Conservation (phyloP, 2,113 vertebrate species). For the Pelusios castaneus region DNA sequence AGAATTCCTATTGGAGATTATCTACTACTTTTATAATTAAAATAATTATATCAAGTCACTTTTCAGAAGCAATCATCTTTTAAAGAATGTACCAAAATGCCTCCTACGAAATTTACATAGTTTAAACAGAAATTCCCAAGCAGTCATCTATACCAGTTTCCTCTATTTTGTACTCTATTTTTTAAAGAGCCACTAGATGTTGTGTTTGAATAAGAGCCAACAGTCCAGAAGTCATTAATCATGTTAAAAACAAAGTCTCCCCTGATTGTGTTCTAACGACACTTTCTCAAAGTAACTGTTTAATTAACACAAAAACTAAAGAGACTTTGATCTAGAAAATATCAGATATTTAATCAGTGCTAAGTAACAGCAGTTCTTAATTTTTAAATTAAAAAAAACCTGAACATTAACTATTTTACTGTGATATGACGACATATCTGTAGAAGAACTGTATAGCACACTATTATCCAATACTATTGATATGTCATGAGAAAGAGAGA, state of each 20-base stretch:
- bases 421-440: not conserved
- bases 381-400: not conserved
- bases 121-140: not conserved
- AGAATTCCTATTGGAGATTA: not conserved
- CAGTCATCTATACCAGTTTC: not conserved
- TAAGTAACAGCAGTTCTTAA: not conserved
- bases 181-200: not conserved
- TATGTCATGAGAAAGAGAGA: not conserved
- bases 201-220: not conserved
- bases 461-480: not conserved
- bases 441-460: not conserved
- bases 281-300: not conserved
- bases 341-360: not conserved
- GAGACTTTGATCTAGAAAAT: not conserved
- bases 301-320: not conserved
- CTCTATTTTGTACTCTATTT: not conserved
- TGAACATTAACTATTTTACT: not conserved
- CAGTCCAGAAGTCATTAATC: not conserved
- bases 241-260: not conserved
- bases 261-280: not conserved
- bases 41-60: not conserved
- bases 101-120: not conserved
- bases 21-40: not conserved
- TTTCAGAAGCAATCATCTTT: not conserved
- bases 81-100: not conserved